Conservation (phyloP, 2,113 vertebrate genomes). For the Psilopogon haemacephalus region DNA sequence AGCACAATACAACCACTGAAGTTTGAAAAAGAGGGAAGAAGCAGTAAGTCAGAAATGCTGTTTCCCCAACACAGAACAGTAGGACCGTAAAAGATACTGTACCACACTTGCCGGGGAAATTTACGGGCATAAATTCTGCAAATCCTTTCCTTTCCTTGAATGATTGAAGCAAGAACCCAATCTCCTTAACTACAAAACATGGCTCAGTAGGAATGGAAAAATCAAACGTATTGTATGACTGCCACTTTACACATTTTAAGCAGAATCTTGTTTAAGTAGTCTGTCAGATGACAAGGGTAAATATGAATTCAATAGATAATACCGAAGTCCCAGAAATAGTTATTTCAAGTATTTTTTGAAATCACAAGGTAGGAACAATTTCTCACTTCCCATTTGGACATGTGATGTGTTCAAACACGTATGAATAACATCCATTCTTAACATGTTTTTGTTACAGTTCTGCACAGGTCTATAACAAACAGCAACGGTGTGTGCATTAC, state of each 20-base stretch:
- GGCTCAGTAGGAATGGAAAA: slow-evolving; percentile 36
- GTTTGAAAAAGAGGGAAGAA: background rate
- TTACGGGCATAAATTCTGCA: background rate
- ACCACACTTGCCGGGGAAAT: background rate
- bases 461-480: background rate
- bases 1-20: background rate
- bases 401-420: background rate
- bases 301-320: slow-evolving; percentile 55
- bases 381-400: background rate
- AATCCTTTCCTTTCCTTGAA: slow-evolving; percentile 21
- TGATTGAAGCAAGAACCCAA: background rate
- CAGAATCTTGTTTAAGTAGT: slow-evolving; percentile 58
- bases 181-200: background rate
- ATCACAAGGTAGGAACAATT: background rate
- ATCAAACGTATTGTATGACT: slow-evolving; percentile 21
- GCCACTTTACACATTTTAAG: slow-evolving; percentile 31
- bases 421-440: background rate
- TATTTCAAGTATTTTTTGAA: slow-evolving; percentile 39
- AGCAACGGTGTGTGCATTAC: background rate
- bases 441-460: slow-evolving; percentile 18
- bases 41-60: background rate
- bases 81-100: background rate
- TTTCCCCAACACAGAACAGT: background rate
- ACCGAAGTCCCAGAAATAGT: slow-evolving; percentile 21
- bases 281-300: slow-evolving; percentile 59